Conservation (phyloP, 2,797 vertebrate genomes). For the Poliocrania exsul region DNA sequence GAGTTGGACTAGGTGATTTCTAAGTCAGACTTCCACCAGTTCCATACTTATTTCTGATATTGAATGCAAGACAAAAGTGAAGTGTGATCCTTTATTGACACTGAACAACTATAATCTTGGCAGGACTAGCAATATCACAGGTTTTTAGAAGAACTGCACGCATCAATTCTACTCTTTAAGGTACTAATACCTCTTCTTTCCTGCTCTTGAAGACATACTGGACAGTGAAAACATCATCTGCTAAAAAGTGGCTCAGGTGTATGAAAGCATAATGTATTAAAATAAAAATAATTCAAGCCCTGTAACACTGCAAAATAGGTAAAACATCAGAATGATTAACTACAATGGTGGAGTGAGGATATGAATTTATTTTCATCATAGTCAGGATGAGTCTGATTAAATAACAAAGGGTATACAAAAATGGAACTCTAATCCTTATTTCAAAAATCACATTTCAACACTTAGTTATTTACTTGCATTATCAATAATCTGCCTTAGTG, state of each 20-base stretch:
- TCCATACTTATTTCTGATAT: background rate
- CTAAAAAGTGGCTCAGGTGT: background rate
- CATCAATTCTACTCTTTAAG: background rate
- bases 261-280: background rate
- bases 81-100: conserved; percentile 19
- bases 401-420: background rate
- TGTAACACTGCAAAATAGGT: background rate
- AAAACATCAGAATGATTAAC: background rate
- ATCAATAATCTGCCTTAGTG: conserved; percentile 9
- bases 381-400: background rate
- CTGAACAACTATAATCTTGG: conserved; percentile 2
- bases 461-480: conserved; percentile 39
- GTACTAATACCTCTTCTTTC: background rate
- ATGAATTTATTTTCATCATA: conserved; percentile 2
- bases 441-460: conserved; percentile 29
- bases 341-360: background rate
- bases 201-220: background rate
- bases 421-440: conserved; percentile 1
- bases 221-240: background rate
- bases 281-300: conserved; percentile 3
- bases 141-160: conserved; percentile 3
- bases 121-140: background rate
- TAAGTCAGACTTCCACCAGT: background rate
- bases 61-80: background rate
- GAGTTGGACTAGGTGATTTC: background rate